Conservation (phyloP, 2,888 invertebrate species). For the Lasioglossum leucozonium region DNA sequence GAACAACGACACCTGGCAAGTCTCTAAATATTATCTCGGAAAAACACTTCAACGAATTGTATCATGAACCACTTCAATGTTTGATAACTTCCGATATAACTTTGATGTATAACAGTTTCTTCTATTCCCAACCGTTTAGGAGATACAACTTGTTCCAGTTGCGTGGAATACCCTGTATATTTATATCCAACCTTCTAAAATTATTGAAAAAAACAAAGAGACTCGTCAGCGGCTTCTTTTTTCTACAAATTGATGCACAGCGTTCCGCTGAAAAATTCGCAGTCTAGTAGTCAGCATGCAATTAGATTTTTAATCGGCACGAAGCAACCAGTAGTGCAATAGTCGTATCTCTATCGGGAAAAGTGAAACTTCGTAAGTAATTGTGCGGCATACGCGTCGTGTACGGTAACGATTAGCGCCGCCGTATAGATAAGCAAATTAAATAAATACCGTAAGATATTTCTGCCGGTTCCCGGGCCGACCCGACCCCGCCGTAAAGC, state of each 20-base stretch:
- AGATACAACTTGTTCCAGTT: no score
- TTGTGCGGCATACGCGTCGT: constrained; percentile 39
- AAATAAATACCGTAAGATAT: constrained; percentile 51
- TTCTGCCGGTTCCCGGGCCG: neutral
- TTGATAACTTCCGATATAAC: no score
- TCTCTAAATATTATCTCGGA: neutral
- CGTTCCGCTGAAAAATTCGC: neutral
- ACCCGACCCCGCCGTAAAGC: constrained; percentile 34
- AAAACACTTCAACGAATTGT: neutral
- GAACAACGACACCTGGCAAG: constrained; percentile 82
- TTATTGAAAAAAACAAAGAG: neutral
- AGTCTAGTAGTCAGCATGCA: neutral
- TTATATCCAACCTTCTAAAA: neutral
- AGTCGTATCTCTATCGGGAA: neutral
- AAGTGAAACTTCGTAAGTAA: constrained; percentile 39
- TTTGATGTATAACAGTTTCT: no score
- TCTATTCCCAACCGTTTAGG: no score
- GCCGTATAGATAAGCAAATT: constrained; percentile 54
- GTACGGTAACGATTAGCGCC: constrained; percentile 53
- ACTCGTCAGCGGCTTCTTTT: neutral
- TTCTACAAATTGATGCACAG: neutral
- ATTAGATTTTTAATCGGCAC: neutral
- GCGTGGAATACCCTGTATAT: no score
- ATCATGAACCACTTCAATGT: neutral
- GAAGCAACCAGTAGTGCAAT: neutral